Percentiles rank a stretch among this genome's conserved stretches.
Evolutionary conservation across 23 tunicate species (phyloP).

Genomic region (Halocynthia aurantium): DNA sequence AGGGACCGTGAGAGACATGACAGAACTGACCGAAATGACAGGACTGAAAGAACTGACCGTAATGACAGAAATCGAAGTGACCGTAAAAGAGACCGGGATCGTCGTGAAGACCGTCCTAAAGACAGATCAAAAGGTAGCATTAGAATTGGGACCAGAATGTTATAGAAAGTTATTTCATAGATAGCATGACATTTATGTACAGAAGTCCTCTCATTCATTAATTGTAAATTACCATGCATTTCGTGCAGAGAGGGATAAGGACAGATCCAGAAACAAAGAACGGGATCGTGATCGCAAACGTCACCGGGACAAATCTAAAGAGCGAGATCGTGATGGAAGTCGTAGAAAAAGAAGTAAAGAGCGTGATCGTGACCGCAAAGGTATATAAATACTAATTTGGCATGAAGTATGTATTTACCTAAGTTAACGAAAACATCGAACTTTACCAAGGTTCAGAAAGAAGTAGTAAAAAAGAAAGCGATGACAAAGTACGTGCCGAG

Average conservation of each 20-base stretch:
- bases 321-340: constrained; percentile 12
- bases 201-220: neutral
- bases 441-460: too few species aligned
- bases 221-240: too few species aligned
- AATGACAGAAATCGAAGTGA: constrained; percentile 27
- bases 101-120: constrained; percentile 18
- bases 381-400: neutral
- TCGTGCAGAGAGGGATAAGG: too few species aligned
- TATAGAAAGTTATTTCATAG: too few species aligned
- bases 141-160: too few species aligned
- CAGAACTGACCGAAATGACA: neutral
- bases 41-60: constrained; percentile 6
- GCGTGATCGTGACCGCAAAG: constrained; percentile 18
- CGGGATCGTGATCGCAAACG: constrained; percentile 39
- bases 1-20: constrained; percentile 44
- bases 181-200: too few species aligned
- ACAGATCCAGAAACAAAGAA: constrained; percentile 11
- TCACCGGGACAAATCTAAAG: constrained; percentile 25
- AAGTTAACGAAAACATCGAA: too few species aligned
- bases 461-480: too few species aligned
- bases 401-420: too few species aligned
- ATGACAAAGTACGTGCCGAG: too few species aligned
- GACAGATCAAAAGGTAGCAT: too few species aligned
- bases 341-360: constrained; percentile 23
- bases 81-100: constrained; percentile 39